phyloP scores from a whole-genome alignment of 2,113 vertebrate genomes.

The Stigmatopora nigra region DNA sequence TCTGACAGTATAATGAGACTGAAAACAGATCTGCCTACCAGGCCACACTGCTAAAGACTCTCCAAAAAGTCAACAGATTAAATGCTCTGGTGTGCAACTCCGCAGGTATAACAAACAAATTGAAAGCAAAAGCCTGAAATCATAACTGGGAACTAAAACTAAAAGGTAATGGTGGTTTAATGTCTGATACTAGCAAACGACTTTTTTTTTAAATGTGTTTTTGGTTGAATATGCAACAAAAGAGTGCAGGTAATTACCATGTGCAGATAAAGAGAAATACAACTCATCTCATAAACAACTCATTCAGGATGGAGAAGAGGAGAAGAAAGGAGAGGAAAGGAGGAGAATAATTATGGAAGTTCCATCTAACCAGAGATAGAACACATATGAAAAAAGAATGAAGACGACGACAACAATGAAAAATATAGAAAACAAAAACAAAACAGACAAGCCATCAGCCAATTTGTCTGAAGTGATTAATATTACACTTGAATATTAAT shows the following conservation, averaged over 20 bases:
- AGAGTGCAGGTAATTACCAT: constrained; percentile 72
- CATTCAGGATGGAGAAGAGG: constrained; percentile 72
- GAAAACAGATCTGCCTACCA: constrained; percentile 60
- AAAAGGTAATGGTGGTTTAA: constrained; percentile 69
- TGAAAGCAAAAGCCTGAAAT: constrained; percentile 71
- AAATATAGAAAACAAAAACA: constrained; percentile 47
- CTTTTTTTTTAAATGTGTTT: constrained; percentile 42
- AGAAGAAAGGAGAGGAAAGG: constrained; percentile 51
- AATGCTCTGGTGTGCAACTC: constrained; percentile 68
- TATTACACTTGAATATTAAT: constrained; percentile 68
- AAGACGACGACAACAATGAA: constrained; percentile 49
- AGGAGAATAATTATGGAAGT: constrained; percentile 63
- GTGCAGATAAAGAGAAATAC: constrained; percentile 75
- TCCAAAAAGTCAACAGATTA: constrained; percentile 60
- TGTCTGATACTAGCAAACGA: constrained; percentile 40
- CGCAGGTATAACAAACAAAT: constrained; percentile 71
- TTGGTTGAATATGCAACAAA: constrained; percentile 73
- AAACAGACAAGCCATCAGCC: constrained; percentile 63
- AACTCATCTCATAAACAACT: constrained; percentile 76
- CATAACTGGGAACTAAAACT: constrained; percentile 66
- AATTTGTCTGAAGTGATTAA: constrained; percentile 68
- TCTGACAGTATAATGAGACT: constrained; percentile 47
- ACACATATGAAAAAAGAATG: constrained; percentile 67
- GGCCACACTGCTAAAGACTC: constrained; percentile 47
- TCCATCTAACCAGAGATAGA: constrained; percentile 72